Evolutionary conservation across 2,113 vertebrate species (phyloP).

Genomic region (Nycticryphes semicollaris): DNA sequence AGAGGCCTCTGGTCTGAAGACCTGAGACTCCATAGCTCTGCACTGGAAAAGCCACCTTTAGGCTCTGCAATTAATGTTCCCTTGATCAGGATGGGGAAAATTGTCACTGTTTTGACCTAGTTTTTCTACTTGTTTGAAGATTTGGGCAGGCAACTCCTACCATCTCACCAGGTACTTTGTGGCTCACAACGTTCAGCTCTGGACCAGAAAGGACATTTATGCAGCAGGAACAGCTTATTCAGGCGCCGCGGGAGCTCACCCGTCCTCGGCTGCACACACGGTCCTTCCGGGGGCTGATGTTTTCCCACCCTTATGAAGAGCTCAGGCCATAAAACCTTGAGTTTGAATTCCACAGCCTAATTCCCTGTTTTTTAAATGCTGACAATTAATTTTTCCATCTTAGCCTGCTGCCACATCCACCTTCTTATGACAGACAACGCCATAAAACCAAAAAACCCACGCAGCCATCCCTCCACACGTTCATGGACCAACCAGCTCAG

Average conservation of each 20-base stretch:
- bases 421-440: accelerated
- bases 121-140: not conserved
- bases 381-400: not conserved
- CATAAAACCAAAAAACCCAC: not conserved
- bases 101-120: accelerated
- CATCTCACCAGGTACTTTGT: not conserved
- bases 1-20: not conserved
- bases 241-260: not conserved
- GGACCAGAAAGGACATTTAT: not conserved
- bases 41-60: not conserved
- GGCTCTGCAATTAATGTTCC: not conserved
- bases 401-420: not conserved
- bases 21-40: not conserved
- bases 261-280: not conserved
- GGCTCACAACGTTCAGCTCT: accelerated
- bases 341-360: not conserved
- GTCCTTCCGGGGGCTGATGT: not conserved
- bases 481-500: not conserved
- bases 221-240: not conserved
- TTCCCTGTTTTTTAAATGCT: not conserved
- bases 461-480: accelerated
- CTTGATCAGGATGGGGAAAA: not conserved
- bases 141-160: not conserved
- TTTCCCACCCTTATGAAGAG: not conserved
- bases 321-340: not conserved